Percentiles rank a stretch among this genome's conserved stretches.
Evolutionary conservation across 2,797 vertebrate species (phyloP).

Genomic region (Sphenodon punctatus): DNA sequence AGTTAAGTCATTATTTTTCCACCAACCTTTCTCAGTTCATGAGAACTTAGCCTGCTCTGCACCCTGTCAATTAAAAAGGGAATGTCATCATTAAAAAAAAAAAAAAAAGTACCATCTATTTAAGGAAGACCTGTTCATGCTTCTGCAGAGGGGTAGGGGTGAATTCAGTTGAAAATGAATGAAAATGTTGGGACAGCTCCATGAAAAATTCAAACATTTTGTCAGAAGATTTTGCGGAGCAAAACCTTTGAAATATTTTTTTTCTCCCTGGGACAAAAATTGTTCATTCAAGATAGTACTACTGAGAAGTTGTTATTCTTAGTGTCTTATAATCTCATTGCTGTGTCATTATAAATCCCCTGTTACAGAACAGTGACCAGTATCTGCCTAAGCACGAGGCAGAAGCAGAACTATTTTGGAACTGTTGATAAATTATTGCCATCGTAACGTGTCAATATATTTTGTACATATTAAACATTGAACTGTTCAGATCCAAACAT

Average conservation of each 20-base stretch:
- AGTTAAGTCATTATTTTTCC: not conserved
- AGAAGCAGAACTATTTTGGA: not conserved
- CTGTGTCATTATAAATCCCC: not conserved
- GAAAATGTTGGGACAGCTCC: no score
- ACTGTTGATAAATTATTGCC: not conserved
- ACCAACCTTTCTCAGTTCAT: not conserved
- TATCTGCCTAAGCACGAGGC: not conserved
- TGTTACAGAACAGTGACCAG: not conserved
- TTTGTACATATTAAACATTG: not conserved
- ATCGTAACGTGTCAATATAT: not conserved
- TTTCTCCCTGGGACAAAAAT: no score
- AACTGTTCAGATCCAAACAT: accelerated
- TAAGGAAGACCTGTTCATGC: no score
- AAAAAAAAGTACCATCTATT: no score
- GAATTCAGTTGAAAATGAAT: no score
- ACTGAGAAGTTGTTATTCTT: not conserved
- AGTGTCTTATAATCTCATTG: not conserved
- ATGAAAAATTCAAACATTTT: no score
- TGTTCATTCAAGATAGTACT: no score
- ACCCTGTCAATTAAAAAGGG: not conserved
- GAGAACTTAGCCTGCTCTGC: not conserved
- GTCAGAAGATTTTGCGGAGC: no score
- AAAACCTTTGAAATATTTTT: no score
- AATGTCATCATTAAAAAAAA: no score
- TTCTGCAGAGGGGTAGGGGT: no score